These are phyloP conservation scores for Paralinhomoeus sp. DNA, from an alignment of 2,888 invertebrate genomes.

Conservation along the genomic window DNA sequence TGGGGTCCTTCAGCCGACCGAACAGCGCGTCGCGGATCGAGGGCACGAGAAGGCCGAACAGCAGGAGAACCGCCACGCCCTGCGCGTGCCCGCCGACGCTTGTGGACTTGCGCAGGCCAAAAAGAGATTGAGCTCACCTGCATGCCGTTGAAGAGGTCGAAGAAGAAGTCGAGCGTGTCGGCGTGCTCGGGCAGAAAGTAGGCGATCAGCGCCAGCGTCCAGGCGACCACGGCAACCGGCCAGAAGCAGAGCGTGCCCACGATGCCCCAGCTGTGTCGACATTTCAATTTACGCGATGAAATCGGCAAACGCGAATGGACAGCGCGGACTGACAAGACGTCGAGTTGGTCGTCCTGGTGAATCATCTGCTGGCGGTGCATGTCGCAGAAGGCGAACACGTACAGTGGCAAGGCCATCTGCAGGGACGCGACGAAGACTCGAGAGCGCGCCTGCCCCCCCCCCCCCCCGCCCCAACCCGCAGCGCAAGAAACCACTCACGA, in stretches of 20 bases:
- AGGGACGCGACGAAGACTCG: not conserved
- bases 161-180: constrained; percentile 1
- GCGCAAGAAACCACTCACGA: not conserved
- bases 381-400: constrained; percentile 1
- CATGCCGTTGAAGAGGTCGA: constrained; percentile 4
- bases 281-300: too few relatives aligned
- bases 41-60: constrained; percentile 2
- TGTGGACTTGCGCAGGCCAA: not conserved
- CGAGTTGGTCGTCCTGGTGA: not conserved
- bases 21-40: not conserved
- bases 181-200: constrained; percentile 1
- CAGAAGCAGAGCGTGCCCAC: not conserved
- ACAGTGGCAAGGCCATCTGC: constrained; percentile 1
- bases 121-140: not conserved
- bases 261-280: not conserved
- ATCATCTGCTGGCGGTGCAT: not conserved
- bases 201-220: constrained; percentile 2
- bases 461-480: too few relatives aligned
- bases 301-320: not conserved
- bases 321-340: not conserved
- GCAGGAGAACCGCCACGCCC: not conserved
- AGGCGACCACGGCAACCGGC: constrained; percentile 1
- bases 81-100: not conserved
- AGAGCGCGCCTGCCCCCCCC: too few relatives aligned
- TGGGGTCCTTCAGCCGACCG: not conserved